Base-by-base conservation (phyloP, 2,888 invertebrate species). In the Seladonia tumulorum region DNA sequence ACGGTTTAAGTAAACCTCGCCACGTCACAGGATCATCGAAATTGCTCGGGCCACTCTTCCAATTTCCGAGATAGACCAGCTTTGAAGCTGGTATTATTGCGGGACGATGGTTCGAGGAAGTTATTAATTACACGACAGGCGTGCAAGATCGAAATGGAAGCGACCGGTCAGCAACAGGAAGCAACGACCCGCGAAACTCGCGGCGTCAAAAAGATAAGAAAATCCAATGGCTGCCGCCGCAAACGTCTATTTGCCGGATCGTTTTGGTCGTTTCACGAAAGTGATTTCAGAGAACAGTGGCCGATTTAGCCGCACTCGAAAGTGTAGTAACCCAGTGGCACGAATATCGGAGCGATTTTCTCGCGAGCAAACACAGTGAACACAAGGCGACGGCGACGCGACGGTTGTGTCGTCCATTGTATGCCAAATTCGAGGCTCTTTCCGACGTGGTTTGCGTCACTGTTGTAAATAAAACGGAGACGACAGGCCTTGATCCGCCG, bases 241-340 rank as follows among this genome's bases (percentile, higher is more conserved):
- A n/a, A 74, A 42, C 16, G 53, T 22, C 7, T 22, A 39, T 53
- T 39, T n/a, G 42, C 18, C 35, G 39, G 29, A n/a, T 57, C 35
- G 39, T 75, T 29, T 14, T 77, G 47, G 74, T 78, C 63, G 74
- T 83, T 85, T 76, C 76, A 74, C 60, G 80, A 77, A 77, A 81
- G 76, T 39, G 35, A 86, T 78, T 76, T 49, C 47, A 68, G 83
- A 25, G 66, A 81, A 68, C 78, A 29, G 39, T 63, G 79, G 76
- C 70, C 82, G 77, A 76, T 87, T 82, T 80, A 82, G 79, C 72
- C 78, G 74, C 76, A 74, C 79, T 84, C 79, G 87, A 88, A 87
- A 88, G 87, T 80, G 76, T 86, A 84, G 82, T 88, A 88, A 88
- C 87, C 87, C 87, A 88, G 87, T 88, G 87, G 87, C 87, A 88